Evolutionary conservation across 2,888 invertebrate species (phyloP), one percentile per base, ranked within the genome.

Genomic region (Ellobium chinense): DNA sequence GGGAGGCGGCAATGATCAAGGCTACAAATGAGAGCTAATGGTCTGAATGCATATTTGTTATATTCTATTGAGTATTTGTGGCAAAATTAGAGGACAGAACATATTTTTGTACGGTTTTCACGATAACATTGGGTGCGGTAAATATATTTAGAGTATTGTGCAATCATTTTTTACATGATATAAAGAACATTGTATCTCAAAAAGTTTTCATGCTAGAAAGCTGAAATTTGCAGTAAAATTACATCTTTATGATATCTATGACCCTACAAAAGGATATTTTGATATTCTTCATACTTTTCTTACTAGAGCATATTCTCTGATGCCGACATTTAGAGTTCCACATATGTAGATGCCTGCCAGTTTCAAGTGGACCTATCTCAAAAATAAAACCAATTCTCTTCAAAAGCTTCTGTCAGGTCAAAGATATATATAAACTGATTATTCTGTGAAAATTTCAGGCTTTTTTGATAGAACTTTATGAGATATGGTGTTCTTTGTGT

Each of bases 201-300:
- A 60, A 60, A 60, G 60, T 60, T 60, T 60, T 24, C 21, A 60
- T 27, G 21, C 60, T 60, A 60, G 60, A 60, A 27, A 60, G n/a
- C 27, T 60, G 21, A 60, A 60, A 60, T 60, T 60, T 60, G 21
- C n/a, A 7, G 27, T n/a, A 60, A 21, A 60, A 21, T 24, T 24
- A 21, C n/a, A 60, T 27, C 21, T 60, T 60, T 21, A 60, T 60
- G 27, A 7, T 60, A 60, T 60, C 60, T 60, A 60, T 60, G 21
- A 60, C 60, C 60, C 60, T 60, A 60, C 60, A 60, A 60, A 27
- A 27, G 27, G 60, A 27, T 60, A 24, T 60, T n/a, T 27, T 60
- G 21, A 21, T 27, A 7, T 60, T 60, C 60, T 27, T 14, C 60
- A 24, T 60, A 60, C n/a, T 60, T 60, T 60, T 60, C 7, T 24